Base-by-base conservation (phyloP, 2,888 invertebrate genomes). In the Pollenia griseotomentosa region DNA sequence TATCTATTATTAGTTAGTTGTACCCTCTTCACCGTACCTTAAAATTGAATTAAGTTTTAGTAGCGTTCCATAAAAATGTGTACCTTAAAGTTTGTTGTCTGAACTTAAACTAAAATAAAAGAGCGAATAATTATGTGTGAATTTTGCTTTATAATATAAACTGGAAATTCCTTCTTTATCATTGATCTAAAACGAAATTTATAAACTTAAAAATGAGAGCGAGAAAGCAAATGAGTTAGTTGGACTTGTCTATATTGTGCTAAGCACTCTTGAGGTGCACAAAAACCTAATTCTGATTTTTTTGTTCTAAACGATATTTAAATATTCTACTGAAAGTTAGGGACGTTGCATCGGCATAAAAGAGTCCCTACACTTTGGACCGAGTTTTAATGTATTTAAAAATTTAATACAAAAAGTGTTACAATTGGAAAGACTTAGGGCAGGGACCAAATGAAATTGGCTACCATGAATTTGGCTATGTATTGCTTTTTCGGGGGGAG, bases 81-180 rank as follows among this genome's bases (percentile, higher is more conserved):
- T 70, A 85, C 84, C 48, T 85, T 68, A 40, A 53, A 16, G 23
- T 63, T 74, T 46, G 61, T 33, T 53, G 51, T n/a, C 14, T 85
- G 66, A 66, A 12, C 46, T 74, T 68, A 61, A 16, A 84, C 84
- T 85, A 59, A 33, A 33, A 33, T 1, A 33, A 33, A 78, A 79
- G 61, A 80, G 66, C 55, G 42, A 23, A 46, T 71, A n/a, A 55
- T 77, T 48, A 51, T 51, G 23, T 55, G 44, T 12, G 8, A 9
- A 9, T 19, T 68, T 70, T 51, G 10, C 48, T 11, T 74, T 59
- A 0, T 40, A 61, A 0, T 40, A 61, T 14, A 83, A 83, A 77
- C 83, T 83, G 83, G 83, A 70, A 77, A 77, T 71, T 40, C 77
- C 63, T 46, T 48, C 8, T 11, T 51, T 11, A 53, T 55, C n/a